Conservation (phyloP, 2,888 invertebrate species). For the Pyralis farinalis region DNA sequence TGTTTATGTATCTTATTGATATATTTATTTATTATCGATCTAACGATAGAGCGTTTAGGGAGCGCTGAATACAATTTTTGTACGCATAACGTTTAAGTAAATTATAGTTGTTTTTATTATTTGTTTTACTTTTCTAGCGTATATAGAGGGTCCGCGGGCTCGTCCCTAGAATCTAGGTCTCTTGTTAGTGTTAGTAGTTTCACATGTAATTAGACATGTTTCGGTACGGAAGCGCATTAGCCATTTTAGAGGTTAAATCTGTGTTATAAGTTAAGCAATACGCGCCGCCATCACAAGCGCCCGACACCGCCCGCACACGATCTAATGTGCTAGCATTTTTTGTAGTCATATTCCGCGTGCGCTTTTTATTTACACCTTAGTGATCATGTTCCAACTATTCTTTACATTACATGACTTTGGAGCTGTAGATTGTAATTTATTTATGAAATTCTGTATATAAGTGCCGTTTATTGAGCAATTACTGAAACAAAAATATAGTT, state of each 20-base stretch:
- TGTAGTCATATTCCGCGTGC: background rate
- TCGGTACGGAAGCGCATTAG: conserved; percentile 43
- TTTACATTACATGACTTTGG: background rate
- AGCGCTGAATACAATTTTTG: conserved; percentile 66
- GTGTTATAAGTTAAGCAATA: conserved; percentile 52
- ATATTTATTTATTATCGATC: conserved; percentile 70
- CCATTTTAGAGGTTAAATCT: conserved; percentile 60
- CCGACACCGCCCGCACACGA: conserved; percentile 4
- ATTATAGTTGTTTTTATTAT: conserved; percentile 77
- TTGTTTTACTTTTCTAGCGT: conserved; percentile 59
- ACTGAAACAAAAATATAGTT: background rate
- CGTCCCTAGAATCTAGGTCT: conserved; percentile 47
- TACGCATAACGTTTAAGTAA: conserved; percentile 78
- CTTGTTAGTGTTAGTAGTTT: conserved; percentile 52
- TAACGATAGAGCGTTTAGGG: conserved; percentile 57
- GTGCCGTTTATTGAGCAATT: background rate
- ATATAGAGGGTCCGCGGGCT: conserved; percentile 43
- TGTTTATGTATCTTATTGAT: conserved; percentile 71
- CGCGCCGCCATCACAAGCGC: conserved; percentile 17
- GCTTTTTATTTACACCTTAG: background rate
- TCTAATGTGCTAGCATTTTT: background rate
- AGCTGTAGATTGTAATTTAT: background rate
- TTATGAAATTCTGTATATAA: background rate
- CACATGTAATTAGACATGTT: conserved; percentile 51
- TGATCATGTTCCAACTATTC: background rate